phyloP scores from a whole-genome alignment of 2,888 invertebrate species.

The Scotopteryx bipunctaria region DNA sequence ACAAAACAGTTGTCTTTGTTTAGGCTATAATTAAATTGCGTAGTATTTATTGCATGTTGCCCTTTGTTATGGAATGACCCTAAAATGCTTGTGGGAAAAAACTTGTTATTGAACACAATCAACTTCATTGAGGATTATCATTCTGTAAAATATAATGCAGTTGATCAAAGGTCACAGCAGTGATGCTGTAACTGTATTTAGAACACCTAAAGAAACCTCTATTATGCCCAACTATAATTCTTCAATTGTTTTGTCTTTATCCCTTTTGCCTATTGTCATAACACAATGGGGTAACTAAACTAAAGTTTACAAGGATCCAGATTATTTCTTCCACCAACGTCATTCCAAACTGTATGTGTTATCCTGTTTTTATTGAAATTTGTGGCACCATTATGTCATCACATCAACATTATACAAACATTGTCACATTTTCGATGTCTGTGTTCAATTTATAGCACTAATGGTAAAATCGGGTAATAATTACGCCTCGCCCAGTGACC shows the following conservation, averaged over 20 bases:
- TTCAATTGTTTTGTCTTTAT: no score
- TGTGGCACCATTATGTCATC: no score
- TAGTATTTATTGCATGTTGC: conserved; percentile 42
- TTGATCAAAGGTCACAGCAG: conserved; percentile 26
- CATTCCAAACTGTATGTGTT: no score
- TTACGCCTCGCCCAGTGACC: conserved; percentile 40
- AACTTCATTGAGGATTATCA: conserved; percentile 41
- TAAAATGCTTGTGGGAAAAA: conserved; percentile 56
- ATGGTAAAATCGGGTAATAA: conserved; percentile 4
- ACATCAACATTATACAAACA: no score
- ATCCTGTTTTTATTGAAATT: no score
- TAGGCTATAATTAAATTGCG: conserved; percentile 35
- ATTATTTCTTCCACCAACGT: no score
- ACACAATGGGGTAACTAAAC: no score
- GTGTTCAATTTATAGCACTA: neutral
- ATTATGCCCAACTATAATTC: neutral
- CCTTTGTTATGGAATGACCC: conserved; percentile 37
- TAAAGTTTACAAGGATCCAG: no score
- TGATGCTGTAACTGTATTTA: neutral
- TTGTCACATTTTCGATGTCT: neutral
- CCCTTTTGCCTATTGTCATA: no score
- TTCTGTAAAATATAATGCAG: conserved; percentile 36
- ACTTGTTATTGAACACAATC: conserved; percentile 51
- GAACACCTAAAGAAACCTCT: no score
- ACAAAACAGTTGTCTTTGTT: conserved; percentile 28